Percentiles rank a stretch among this genome's conserved stretches.
phyloP scores from a whole-genome alignment of 2,888 invertebrate genomes.

The Isoperla grammatica region DNA sequence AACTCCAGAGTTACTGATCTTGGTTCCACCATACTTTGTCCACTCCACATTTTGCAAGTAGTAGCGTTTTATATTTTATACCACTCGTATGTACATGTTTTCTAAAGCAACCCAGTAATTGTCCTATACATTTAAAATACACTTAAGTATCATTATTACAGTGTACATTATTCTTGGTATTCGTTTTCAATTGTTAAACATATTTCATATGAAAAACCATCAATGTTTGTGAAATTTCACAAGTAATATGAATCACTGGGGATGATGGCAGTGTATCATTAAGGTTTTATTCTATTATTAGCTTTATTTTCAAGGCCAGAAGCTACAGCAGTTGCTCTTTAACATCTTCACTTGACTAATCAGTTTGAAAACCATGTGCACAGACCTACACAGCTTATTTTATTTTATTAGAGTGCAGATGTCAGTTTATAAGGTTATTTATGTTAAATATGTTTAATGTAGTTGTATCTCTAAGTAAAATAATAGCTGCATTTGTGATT shows the following conservation, averaged over 20 bases:
- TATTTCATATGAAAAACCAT: background rate
- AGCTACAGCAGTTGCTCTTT: too few species aligned
- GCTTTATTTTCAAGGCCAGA: too few species aligned
- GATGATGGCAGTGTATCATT: background rate
- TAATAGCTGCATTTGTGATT: too few species aligned
- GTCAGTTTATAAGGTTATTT: too few species aligned
- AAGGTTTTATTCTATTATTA: too few species aligned
- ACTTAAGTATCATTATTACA: slow-evolving; percentile 5
- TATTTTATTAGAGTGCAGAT: too few species aligned
- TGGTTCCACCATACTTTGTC: background rate
- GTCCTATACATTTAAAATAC: slow-evolving; percentile 3
- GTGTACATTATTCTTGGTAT: background rate
- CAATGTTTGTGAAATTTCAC: background rate
- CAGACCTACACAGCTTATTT: too few species aligned
- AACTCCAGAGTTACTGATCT: background rate
- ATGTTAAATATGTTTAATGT: too few species aligned
- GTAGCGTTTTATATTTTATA: too few species aligned
- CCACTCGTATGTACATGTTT: slow-evolving; percentile 6
- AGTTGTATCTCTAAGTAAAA: too few species aligned
- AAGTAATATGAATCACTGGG: background rate
- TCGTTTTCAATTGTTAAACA: background rate
- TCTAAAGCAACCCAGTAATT: background rate
- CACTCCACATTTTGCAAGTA: background rate
- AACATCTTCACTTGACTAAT: too few species aligned
- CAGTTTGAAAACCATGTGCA: too few species aligned